Conservation (phyloP, 2,113 vertebrate species). For the Gulo gulo region DNA sequence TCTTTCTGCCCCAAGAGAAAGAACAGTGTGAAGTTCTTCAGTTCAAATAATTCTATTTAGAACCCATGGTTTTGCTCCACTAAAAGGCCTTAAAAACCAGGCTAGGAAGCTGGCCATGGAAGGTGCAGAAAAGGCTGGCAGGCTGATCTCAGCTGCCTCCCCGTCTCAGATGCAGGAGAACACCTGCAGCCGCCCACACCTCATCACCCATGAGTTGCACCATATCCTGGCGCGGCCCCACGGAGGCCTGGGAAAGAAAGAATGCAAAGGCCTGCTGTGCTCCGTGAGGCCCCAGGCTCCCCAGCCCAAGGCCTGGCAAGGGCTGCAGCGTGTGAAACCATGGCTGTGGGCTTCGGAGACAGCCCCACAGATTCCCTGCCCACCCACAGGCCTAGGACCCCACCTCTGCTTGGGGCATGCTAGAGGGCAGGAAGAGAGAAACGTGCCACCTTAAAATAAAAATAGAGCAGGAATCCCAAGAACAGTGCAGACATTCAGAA, state of each 20-base stretch:
- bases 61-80: not conserved
- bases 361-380: not conserved
- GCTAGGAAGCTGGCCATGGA: not conserved
- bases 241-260: not conserved
- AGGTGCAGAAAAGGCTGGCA: not conserved
- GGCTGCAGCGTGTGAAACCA: not conserved
- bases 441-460: not conserved
- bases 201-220: not conserved
- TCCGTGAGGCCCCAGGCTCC: not conserved
- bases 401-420: not conserved
- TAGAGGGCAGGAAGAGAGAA: not conserved
- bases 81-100: not conserved
- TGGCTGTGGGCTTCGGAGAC: not conserved
- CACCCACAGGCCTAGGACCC: not conserved
- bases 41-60: not conserved
- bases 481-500: not conserved
- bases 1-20: not conserved
- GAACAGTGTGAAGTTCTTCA: not conserved
- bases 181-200: not conserved
- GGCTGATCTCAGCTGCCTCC: not conserved
- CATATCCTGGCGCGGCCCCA: not conserved
- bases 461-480: not conserved
- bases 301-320: not conserved
- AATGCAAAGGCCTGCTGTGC: not conserved
- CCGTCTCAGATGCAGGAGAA: not conserved